Evolutionary conservation across 1,140 invertebrate genomes (phyloP), one percentile per base, ranked within the genome.

Genomic region (Penaeus chinensis): DNA sequence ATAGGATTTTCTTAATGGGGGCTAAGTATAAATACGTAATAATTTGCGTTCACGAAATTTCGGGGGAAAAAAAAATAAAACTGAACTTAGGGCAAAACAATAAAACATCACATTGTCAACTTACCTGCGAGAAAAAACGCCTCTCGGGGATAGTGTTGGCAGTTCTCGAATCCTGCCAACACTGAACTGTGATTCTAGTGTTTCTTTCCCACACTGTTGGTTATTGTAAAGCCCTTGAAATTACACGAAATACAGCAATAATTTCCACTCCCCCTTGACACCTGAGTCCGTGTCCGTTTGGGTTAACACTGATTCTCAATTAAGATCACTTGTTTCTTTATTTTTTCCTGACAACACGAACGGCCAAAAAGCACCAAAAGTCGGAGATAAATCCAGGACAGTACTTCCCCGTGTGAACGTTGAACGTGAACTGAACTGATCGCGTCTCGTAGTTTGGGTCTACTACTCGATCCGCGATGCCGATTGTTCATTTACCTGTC

Each of bases 341-440:
- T 13, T 16, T 54, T 54, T 54, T 54, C 54, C 84, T 54, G 37
- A 78, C 77, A 80, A 79, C 84, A 80, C 84, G 76, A 86, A 69
- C 60, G 74, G 61, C 76, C 54, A 54, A 54, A 54, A 71, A 86
- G 84, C 84, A 86, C 84, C 84, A 79, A 81, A 60, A 80, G 84
- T 86, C 66, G 62, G 84, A 86, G 84, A 63, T 86, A 86, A 86
- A 86, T 86, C 84, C 84, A 47, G 84, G 61, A 86, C 84, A 86
- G 71, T 60, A 86, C 76, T 79, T 69, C 47, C 74, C 77, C 84
- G 84, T 80, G 74, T 37, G 77, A 86, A 86, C 42, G 84, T 54
- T 86, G 37, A 86, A 86, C 78, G 84, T 86, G 84, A 86, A 86
- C 84, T 86, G 61, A 86, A 79, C 84, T 86, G 62, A 63, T 86